phyloP scores from a whole-genome alignment of 2,888 invertebrate species.

The Nemurella pictetii region DNA sequence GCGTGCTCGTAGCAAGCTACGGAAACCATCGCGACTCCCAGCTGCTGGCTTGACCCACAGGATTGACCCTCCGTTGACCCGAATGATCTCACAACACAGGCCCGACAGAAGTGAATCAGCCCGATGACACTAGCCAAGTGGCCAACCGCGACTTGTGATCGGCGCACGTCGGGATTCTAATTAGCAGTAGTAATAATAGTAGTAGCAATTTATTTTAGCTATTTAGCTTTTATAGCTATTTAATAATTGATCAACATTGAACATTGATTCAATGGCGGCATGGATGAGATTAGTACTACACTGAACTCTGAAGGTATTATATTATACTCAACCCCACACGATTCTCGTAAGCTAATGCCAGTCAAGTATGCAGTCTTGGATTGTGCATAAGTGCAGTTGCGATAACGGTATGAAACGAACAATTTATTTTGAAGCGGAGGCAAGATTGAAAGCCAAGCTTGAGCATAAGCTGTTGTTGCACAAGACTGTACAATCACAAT shows the following conservation, averaged over 20 bases:
- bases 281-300: too few relatives aligned
- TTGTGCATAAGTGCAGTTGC: neutral
- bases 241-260: too few relatives aligned
- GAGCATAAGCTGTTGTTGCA: neutral
- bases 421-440: neutral
- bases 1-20: too few relatives aligned
- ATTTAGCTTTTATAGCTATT: too few relatives aligned
- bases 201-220: too few relatives aligned
- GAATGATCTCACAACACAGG: neutral
- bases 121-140: neutral
- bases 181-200: too few relatives aligned
- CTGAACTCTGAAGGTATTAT: too few relatives aligned
- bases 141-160: neutral
- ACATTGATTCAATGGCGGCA: too few relatives aligned
- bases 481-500: neutral
- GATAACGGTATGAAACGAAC: neutral
- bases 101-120: neutral
- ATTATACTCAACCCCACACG: too few relatives aligned
- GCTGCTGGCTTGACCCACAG: neutral
- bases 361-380: neutral
- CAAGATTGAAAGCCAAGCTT: neutral
- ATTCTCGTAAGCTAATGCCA: neutral
- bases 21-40: neutral
- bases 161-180: neutral
- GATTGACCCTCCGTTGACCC: neutral